A percentile compares a stretch with the other conserved stretches of the same genome.
Evolutionary conservation across 2,113 vertebrate species (phyloP).

Genomic region (Epinephelus cyanopodus): DNA sequence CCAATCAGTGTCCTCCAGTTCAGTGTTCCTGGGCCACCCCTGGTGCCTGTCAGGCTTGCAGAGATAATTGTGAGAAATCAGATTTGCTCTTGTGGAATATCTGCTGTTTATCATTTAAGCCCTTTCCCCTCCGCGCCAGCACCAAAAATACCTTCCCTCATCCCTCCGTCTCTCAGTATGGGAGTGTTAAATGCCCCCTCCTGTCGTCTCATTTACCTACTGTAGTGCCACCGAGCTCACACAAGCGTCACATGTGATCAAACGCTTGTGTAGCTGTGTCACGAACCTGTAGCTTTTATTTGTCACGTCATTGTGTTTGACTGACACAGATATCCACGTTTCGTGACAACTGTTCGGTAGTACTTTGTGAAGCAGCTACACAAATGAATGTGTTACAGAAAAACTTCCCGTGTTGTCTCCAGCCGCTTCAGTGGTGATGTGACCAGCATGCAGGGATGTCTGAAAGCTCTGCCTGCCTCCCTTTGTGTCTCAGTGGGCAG

Average conservation of each 20-base stretch:
- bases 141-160: slow-evolving; percentile 37
- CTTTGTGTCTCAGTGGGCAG: slow-evolving; percentile 56
- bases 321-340: slow-evolving; percentile 23
- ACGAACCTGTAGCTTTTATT: slow-evolving; percentile 1
- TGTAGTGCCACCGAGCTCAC: slow-evolving; percentile 48
- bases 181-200: slow-evolving; percentile 69
- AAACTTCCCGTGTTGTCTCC: background rate
- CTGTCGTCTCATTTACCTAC: slow-evolving; percentile 76
- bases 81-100: slow-evolving; percentile 89
- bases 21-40: slow-evolving; percentile 88
- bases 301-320: slow-evolving; percentile 11
- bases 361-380: slow-evolving; percentile 11
- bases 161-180: slow-evolving; percentile 56
- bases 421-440: slow-evolving; percentile 12
- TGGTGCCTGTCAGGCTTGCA: slow-evolving; percentile 92
- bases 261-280: slow-evolving; percentile 21
- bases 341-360: slow-evolving; percentile 35
- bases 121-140: slow-evolving; percentile 37
- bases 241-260: slow-evolving; percentile 32
- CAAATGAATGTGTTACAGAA: slow-evolving; percentile 15
- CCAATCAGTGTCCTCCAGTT: slow-evolving; percentile 91
- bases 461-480: slow-evolving; percentile 37
- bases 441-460: slow-evolving; percentile 37
- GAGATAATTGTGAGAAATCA: slow-evolving; percentile 99
- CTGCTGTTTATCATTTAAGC: slow-evolving; percentile 90